A percentile compares a stretch with the other conserved stretches of the same genome.
These are phyloP conservation scores for Pipistrellus kuhlii DNA, from an alignment of 2,797 vertebrate genomes.

Conservation along the genomic window DNA sequence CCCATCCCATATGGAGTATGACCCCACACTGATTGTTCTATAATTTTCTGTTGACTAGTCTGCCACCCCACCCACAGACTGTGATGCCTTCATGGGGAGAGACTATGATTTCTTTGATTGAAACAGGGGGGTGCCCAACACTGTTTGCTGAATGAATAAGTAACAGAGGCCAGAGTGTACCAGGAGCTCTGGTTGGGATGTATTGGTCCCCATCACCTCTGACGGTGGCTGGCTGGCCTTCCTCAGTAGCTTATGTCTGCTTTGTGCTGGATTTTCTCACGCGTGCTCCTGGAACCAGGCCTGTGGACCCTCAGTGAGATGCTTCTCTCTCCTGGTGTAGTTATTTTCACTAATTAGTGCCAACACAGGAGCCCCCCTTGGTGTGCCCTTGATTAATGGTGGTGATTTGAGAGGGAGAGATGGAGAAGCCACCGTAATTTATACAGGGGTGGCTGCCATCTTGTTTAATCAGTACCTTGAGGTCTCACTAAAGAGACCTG, in stretches of 20 bases:
- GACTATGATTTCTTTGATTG: background rate
- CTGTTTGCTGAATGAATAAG: background rate
- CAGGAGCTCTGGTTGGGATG: background rate
- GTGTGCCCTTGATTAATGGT: background rate
- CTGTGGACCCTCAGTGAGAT: background rate
- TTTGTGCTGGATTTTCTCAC: background rate
- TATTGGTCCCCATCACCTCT: background rate
- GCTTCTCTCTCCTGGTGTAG: background rate
- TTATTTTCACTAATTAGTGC: background rate
- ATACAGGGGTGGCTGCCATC: background rate
- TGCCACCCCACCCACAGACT: background rate
- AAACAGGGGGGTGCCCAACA: background rate
- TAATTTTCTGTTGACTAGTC: background rate
- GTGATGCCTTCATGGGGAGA: background rate
- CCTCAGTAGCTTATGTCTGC: background rate
- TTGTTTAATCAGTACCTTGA: background rate
- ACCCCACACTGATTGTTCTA: background rate
- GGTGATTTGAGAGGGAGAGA: background rate
- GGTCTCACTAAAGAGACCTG: background rate
- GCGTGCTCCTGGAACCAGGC: background rate
- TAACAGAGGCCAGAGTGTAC: background rate
- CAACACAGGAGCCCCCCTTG: background rate
- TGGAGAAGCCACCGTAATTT: background rate
- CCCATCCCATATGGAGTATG: background rate
- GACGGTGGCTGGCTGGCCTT: fast-evolving